Conservation (phyloP, 2,113 vertebrate species). For the Acrocephalus kingi region DNA sequence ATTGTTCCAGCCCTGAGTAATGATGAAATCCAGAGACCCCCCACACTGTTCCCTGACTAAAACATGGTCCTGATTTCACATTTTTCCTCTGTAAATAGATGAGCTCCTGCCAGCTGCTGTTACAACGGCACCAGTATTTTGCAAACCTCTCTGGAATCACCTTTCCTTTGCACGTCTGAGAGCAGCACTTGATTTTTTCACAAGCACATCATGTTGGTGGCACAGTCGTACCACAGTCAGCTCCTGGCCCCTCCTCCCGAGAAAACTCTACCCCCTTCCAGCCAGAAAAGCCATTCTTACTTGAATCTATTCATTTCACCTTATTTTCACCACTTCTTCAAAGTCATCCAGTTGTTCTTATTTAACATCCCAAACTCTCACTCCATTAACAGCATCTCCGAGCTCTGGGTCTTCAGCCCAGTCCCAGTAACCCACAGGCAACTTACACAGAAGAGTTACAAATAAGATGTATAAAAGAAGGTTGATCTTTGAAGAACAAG, state of each 20-base stretch:
- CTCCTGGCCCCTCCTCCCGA: not conserved
- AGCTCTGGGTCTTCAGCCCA: not conserved
- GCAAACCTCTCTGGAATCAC: not conserved
- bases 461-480: not conserved
- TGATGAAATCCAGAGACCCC: not conserved
- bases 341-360: not conserved
- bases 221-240: accelerated
- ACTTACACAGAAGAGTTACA: not conserved
- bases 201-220: not conserved
- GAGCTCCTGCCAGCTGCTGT: not conserved
- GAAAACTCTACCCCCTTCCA: accelerated
- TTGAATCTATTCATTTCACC: not conserved
- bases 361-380: not conserved
- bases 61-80: not conserved
- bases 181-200: not conserved
- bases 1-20: not conserved
- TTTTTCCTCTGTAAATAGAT: not conserved
- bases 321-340: not conserved
- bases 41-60: not conserved
- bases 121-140: not conserved
- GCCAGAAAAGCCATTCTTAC: not conserved
- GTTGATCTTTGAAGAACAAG: not conserved
- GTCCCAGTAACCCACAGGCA: not conserved
- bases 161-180: not conserved
- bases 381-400: not conserved